These are phyloP conservation scores for Bombus superbus DNA, from an alignment of 1,140 invertebrate species.

Conservation along the genomic window DNA sequence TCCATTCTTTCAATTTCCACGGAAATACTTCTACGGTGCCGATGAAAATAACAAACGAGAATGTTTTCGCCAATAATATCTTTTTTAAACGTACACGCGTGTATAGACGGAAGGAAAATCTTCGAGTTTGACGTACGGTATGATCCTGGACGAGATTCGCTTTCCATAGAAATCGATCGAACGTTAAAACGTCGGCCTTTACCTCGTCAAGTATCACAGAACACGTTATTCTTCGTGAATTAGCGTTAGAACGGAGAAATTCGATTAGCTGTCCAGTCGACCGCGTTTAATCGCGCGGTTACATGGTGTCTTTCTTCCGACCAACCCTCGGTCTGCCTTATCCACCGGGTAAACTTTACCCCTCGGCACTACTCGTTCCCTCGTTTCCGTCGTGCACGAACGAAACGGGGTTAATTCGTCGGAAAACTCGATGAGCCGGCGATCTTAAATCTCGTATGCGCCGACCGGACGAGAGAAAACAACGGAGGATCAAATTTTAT, in stretches of 20 bases:
- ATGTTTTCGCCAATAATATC: too few species aligned
- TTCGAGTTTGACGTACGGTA: background rate
- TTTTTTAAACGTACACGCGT: too few species aligned
- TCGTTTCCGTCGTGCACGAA: background rate
- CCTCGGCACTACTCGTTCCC: background rate
- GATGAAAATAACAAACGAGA: too few species aligned
- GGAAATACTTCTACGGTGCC: rapidly evolving
- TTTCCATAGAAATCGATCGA: background rate
- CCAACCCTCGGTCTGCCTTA: background rate
- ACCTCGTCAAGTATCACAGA: conserved; percentile 19
- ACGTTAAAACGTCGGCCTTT: background rate
- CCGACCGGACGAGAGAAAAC: conserved; percentile 12
- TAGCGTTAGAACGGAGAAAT: conserved; percentile 15
- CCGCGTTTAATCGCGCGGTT: conserved; percentile 26
- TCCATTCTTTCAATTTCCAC: background rate
- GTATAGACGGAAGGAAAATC: background rate
- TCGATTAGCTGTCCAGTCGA: conserved; percentile 15
- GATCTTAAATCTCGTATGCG: conserved; percentile 37
- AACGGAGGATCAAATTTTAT: conserved; percentile 27
- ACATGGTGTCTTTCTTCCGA: background rate
- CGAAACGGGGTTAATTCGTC: conserved; percentile 41
- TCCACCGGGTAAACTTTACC: conserved; percentile 14
- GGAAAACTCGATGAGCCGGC: conserved; percentile 45
- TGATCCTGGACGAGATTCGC: background rate
- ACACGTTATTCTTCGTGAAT: conserved; percentile 29